These are phyloP conservation scores for Percopsis transmontana DNA, from an alignment of 2,113 vertebrate genomes.

Conservation along the genomic window DNA sequence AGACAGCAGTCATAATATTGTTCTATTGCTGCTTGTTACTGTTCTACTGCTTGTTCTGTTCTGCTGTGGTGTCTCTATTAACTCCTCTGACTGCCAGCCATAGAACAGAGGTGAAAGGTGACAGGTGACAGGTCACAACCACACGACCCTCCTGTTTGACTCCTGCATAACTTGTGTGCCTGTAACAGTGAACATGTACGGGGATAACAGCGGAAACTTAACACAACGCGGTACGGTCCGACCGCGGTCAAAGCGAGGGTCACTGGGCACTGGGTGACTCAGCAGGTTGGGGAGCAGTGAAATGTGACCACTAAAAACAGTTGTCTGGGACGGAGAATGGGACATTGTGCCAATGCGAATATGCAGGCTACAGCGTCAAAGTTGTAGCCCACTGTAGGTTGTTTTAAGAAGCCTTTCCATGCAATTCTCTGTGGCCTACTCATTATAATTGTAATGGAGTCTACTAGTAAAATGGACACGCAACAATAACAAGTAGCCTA, in stretches of 20 bases:
- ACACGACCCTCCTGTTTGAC: conserved; percentile 15
- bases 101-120: conserved; percentile 61
- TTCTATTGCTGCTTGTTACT: not conserved
- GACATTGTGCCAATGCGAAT: not conserved
- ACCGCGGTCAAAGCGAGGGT: conserved; percentile 50
- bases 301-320: conserved; percentile 64
- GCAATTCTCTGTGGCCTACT: too few relatives aligned
- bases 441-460: too few relatives aligned
- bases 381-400: not conserved
- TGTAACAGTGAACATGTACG: conserved; percentile 46
- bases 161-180: conserved; percentile 40
- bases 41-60: conserved; percentile 22
- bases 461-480: too few relatives aligned
- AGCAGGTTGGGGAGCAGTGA: conserved; percentile 53
- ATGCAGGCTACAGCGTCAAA: conserved; percentile 20
- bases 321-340: conserved; percentile 42
- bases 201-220: conserved; percentile 43
- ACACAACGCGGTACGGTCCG: conserved; percentile 47
- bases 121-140: conserved; percentile 69
- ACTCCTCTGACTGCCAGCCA: conserved; percentile 48
- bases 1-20: conserved; percentile 9
- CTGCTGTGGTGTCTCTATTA: conserved; percentile 60
- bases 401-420: too few relatives aligned
- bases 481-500: too few relatives aligned
- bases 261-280: conserved; percentile 50